Evolutionary conservation across 1,140 invertebrate species (phyloP).

Genomic region (Arion vulgaris): DNA sequence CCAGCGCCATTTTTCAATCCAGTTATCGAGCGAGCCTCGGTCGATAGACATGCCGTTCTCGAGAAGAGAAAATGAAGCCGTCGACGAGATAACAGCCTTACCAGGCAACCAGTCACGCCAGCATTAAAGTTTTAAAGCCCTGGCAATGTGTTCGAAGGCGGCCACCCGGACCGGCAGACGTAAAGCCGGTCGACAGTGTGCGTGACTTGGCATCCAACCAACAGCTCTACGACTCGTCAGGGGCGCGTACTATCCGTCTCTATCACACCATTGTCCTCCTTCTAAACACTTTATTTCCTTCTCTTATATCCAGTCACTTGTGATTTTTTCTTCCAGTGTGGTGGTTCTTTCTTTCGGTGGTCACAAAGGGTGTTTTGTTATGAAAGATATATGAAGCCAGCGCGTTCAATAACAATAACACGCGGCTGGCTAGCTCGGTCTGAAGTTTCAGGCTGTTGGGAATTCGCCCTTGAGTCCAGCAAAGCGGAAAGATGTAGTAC

Average conservation of each 20-base stretch:
- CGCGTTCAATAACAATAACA: not conserved
- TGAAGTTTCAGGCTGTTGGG: too few relatives aligned
- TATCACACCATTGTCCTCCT: not conserved
- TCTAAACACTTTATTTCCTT: not conserved
- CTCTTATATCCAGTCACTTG: not conserved
- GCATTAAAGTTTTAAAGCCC: constrained; percentile 34
- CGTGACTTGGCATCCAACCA: constrained; percentile 27
- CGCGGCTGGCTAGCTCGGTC: not conserved
- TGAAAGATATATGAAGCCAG: not conserved
- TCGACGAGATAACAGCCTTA: constrained; percentile 30
- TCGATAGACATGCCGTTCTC: not conserved
- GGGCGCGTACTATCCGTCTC: not conserved
- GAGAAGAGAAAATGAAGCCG: constrained; percentile 25
- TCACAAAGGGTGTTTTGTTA: not conserved
- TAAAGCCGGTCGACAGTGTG: constrained; percentile 14
- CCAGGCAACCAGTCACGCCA: constrained; percentile 17
- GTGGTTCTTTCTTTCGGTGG: not conserved
- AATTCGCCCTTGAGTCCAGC: too few relatives aligned
- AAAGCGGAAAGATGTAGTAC: too few relatives aligned
- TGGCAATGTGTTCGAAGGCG: constrained; percentile 19
- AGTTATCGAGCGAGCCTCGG: constrained; percentile 7
- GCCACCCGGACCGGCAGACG: constrained; percentile 29
- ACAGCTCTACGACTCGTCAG: not conserved
- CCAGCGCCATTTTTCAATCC: not conserved
- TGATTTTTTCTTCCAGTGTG: not conserved